A percentile compares a stretch with the other conserved stretches of the same genome.
phyloP scores from a whole-genome alignment of 2,888 invertebrate genomes.

The Cephus sareptanus region DNA sequence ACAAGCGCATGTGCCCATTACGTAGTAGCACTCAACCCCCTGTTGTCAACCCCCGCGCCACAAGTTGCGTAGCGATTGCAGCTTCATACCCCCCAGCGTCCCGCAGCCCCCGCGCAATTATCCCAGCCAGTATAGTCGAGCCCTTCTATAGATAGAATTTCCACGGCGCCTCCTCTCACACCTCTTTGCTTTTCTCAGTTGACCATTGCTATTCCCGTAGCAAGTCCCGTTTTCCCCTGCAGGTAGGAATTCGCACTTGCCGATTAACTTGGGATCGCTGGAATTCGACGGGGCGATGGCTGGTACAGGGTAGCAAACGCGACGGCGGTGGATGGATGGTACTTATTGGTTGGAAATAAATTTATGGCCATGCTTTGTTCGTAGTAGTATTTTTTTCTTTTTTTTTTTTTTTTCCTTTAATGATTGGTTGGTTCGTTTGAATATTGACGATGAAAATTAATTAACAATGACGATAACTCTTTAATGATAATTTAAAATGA shows the following conservation, averaged over 20 bases:
- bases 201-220: background rate
- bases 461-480: conserved; percentile 4
- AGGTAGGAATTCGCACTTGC: background rate
- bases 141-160: conserved; percentile 50
- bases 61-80: conserved; percentile 37
- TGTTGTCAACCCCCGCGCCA: conserved; percentile 16
- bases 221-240: background rate
- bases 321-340: too few relatives aligned
- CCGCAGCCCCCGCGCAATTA: conserved; percentile 45
- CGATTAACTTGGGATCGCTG: background rate
- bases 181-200: conserved; percentile 30
- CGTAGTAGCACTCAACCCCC: conserved; percentile 20
- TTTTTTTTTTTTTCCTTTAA: background rate
- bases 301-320: too few relatives aligned
- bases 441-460: background rate
- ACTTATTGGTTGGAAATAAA: too few relatives aligned
- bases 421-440: background rate
- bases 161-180: conserved; percentile 19
- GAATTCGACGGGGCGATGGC: too few relatives aligned
- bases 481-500: conserved; percentile 30
- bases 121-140: conserved; percentile 41
- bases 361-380: background rate
- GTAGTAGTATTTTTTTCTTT: background rate
- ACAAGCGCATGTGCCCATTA: conserved; percentile 36
- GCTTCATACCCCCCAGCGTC: conserved; percentile 22